Percentiles rank a stretch among this genome's conserved stretches.
These are phyloP conservation scores for Lochmaea crataegi DNA, from an alignment of 2,888 invertebrate genomes.

Conservation along the genomic window DNA sequence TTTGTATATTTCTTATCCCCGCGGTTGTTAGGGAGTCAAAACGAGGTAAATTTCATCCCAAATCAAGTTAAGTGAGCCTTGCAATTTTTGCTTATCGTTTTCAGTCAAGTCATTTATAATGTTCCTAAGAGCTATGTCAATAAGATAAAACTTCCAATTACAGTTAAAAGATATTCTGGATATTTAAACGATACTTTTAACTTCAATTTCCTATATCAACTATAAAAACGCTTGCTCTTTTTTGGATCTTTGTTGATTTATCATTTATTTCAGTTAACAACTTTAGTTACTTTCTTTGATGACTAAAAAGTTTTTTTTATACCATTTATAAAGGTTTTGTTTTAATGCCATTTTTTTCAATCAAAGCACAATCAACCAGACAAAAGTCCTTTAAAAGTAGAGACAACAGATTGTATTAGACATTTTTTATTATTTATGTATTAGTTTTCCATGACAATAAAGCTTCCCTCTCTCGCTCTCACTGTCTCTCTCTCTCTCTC, in stretches of 20 bases:
- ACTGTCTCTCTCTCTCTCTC: no score
- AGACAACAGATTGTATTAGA: no score
- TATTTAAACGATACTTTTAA: neutral
- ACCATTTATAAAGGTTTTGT: neutral
- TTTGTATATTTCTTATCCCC: conserved; percentile 38
- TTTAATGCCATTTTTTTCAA: no score
- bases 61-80: conserved; percentile 32
- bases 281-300: neutral
- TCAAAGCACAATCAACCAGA: no score
- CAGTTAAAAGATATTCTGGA: conserved; percentile 14
- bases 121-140: conserved; percentile 34
- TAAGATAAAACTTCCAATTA: conserved; percentile 25
- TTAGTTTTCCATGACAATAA: no score
- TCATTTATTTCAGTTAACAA: neutral
- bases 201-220: neutral
- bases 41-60: conserved; percentile 26
- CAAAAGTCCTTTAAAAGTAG: no score
- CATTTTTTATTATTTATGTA: no score
- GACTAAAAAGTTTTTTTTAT: neutral
- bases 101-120: conserved; percentile 33
- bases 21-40: conserved; percentile 32
- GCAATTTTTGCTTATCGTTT: conserved; percentile 36
- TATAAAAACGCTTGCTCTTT: neutral
- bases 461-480: no score
- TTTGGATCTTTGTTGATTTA: neutral